Evolutionary conservation across 2,797 vertebrate species (phyloP), one percentile per base, ranked within the genome.

Genomic region (Aldrovandia affinis): DNA sequence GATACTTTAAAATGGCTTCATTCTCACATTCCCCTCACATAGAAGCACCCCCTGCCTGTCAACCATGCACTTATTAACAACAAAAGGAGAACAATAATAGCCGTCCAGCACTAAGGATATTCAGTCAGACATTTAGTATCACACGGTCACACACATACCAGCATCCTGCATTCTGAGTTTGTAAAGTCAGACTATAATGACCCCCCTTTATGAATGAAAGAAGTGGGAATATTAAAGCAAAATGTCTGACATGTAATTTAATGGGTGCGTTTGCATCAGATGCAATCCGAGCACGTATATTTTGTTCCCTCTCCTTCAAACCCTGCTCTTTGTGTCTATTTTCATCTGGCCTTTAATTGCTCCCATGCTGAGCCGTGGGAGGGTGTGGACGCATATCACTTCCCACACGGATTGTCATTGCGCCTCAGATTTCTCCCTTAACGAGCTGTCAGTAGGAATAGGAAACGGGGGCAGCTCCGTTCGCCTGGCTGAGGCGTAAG

Each of bases 371-470:
- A 90, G 89, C 88, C 86, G 93, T 92, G 90, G 93, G 93, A 80
- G 90, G 91, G 88, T 87, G 90, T 90, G 12, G 90, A 92, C 95
- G 93, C 91, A 91, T 83, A 82, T 0, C 1, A 89, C 93, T 90
- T 93, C 94, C 92, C 92, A 93, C 94, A 91, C 93, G 90, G 91
- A 92, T 94, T 95, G 94, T 95, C 95, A 95, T 93, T 90, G 93
- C 93, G 93, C 95, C 95, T 95, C 94, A 91, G 92, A 94, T 94
- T 90, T 93, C 92, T 95, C 92, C 92, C 93, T 96, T 96, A 96
- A 94, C 94, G 93, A 94, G 94, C 93, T 95, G 95, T 95, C 95
- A 94, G 73, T 77, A 42, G 73, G 39, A 77, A 77, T 77, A 77
- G 73, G 73, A 77, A 77, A 77, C 22, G 39, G 70, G 33, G 39